A percentile compares a stretch with the other conserved stretches of the same genome.
Evolutionary conservation across 2,888 invertebrate species (phyloP).

Genomic region (Zonitis immaculata): DNA sequence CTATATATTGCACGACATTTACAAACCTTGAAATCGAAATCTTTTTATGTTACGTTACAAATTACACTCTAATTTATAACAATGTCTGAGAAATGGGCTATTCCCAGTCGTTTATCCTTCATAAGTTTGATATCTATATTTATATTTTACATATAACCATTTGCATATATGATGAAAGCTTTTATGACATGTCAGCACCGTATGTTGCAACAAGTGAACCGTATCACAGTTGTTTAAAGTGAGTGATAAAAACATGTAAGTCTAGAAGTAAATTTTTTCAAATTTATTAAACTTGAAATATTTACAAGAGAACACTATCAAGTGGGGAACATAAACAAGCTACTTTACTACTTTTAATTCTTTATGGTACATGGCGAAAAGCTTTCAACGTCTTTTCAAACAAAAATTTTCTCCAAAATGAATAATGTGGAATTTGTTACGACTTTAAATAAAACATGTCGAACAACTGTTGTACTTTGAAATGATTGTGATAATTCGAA

Average conservation of each 20-base stretch:
- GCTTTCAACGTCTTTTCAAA: neutral
- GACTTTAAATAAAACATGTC: neutral
- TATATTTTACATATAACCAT: neutral
- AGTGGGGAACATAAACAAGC: neutral
- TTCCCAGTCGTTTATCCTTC: neutral
- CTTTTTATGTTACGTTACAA: neutral
- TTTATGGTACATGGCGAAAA: no score
- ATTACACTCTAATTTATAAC: neutral
- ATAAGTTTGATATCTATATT: neutral
- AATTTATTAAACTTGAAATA: neutral
- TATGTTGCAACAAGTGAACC: slow-evolving; percentile 1
- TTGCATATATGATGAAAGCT: slow-evolving; percentile 1
- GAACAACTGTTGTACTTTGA: neutral
- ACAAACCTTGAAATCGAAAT: neutral
- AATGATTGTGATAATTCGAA: neutral
- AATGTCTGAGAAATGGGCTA: neutral
- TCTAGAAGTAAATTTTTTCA: no score
- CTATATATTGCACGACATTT: neutral
- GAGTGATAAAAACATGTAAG: neutral
- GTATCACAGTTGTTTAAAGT: neutral
- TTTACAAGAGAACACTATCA: neutral
- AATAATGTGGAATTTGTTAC: neutral
- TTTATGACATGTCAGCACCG: neutral
- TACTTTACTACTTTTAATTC: no score
- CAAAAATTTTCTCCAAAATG: neutral